Evolutionary conservation across 30 jellyfish, hydroid and myxozoan genomes (phyloP).

Genomic region (Turritopsis dohrnii): DNA sequence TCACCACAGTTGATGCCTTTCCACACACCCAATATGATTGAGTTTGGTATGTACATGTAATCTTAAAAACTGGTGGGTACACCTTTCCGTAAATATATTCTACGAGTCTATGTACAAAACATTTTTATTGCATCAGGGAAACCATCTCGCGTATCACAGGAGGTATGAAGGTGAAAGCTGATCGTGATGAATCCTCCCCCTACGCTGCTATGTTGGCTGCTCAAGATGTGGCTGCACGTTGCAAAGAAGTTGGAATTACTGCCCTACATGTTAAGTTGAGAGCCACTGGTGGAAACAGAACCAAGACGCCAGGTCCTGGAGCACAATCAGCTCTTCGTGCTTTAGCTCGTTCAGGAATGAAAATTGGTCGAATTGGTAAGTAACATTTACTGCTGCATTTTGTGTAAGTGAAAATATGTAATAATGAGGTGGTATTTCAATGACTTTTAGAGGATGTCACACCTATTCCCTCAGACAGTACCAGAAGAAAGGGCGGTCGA

Average conservation of each 20-base stretch:
- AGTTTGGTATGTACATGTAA: neutral
- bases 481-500: constrained; percentile 99
- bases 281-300: constrained; percentile 99
- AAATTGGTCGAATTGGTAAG: constrained; percentile 98
- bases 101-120: too few species aligned
- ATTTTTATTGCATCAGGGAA: constrained; percentile 55
- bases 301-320: constrained; percentile 99
- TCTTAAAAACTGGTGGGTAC: neutral
- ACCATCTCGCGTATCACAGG: constrained; percentile 98
- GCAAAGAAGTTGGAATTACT: constrained; percentile 99
- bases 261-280: constrained; percentile 98
- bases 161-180: constrained; percentile 99
- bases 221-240: constrained; percentile 99
- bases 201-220: constrained; percentile 99
- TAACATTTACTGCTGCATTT: neutral
- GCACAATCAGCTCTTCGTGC: constrained; percentile 99
- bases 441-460: constrained; percentile 98
- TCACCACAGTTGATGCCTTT: neutral
- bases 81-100: too few species aligned
- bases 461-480: constrained; percentile 99
- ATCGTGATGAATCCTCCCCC: constrained; percentile 99
- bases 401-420: neutral
- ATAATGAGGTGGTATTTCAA: neutral
- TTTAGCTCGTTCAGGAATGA: constrained; percentile 99
- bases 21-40: neutral